Evolutionary conservation across 2,113 vertebrate species (phyloP).

Genomic region (Pteronura brasiliensis): DNA sequence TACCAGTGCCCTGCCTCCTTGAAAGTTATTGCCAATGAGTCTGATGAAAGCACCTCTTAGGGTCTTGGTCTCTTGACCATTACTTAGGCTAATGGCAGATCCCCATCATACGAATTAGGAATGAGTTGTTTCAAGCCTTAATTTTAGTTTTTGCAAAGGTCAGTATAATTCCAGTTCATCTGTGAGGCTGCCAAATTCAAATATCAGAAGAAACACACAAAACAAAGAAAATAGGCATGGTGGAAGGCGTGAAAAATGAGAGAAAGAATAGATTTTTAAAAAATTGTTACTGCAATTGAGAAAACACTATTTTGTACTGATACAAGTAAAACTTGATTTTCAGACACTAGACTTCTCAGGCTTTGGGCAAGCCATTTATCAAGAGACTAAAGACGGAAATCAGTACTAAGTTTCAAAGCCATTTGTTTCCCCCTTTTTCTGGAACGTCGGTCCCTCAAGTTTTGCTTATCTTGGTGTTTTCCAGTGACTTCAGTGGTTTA

Average conservation of each 20-base stretch:
- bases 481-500: neutral
- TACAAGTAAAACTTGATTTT: neutral
- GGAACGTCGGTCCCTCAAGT: neutral
- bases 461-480: neutral
- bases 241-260: neutral
- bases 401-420: no score
- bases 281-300: neutral
- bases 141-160: neutral
- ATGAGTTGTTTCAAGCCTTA: neutral
- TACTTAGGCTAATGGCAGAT: neutral
- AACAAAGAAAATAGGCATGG: neutral
- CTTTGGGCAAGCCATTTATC: neutral
- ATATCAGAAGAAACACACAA: neutral
- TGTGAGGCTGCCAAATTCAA: neutral
- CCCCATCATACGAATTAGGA: neutral
- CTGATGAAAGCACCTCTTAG: neutral
- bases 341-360: neutral
- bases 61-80: neutral
- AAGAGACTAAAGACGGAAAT: neutral
- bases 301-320: neutral
- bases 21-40: neutral
- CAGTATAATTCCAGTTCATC: neutral
- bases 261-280: neutral
- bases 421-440: neutral
- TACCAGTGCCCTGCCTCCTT: neutral